These are phyloP conservation scores for Drosophila subsilvestris DNA, from an alignment of 2,888 invertebrate species.

Conservation along the genomic window DNA sequence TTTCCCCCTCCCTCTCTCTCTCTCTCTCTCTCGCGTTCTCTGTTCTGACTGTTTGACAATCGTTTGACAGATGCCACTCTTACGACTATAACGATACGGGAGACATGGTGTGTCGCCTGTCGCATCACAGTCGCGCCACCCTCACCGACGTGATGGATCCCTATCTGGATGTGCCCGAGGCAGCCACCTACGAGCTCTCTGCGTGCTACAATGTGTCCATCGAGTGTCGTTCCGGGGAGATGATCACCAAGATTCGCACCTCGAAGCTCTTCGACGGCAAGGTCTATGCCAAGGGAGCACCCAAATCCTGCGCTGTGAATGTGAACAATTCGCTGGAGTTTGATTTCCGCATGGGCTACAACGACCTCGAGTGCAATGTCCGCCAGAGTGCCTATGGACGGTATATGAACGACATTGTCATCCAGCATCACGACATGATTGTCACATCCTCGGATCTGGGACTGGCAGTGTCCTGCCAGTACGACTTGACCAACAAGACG, in stretches of 20 bases:
- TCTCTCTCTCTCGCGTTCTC: not conserved
- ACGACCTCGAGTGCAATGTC: conserved; percentile 95
- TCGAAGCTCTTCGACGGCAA: conserved; percentile 96
- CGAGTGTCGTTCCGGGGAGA: conserved; percentile 95
- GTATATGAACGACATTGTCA: conserved; percentile 95
- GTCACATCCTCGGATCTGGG: conserved; percentile 97
- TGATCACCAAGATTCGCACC: conserved; percentile 95
- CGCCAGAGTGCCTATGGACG: conserved; percentile 92
- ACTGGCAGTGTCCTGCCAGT: conserved; percentile 96
- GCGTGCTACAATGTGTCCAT: conserved; percentile 97
- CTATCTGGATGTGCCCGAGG: conserved; percentile 94
- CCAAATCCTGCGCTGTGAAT: conserved; percentile 95
- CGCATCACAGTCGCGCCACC: conserved; percentile 95
- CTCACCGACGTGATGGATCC: conserved; percentile 95
- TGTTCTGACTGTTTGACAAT: not conserved
- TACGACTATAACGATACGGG: conserved; percentile 97
- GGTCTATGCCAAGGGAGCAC: conserved; percentile 96
- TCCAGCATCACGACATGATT: conserved; percentile 97
- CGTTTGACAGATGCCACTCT: conserved; percentile 90
- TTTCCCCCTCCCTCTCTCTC: not conserved
- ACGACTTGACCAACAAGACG: conserved; percentile 96
- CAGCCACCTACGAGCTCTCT: conserved; percentile 94
- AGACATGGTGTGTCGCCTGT: conserved; percentile 95
- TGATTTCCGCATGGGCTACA: conserved; percentile 95
- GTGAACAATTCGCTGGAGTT: conserved; percentile 94